These are phyloP conservation scores for Uria aalge DNA, from an alignment of 2,113 vertebrate genomes.

Conservation along the genomic window DNA sequence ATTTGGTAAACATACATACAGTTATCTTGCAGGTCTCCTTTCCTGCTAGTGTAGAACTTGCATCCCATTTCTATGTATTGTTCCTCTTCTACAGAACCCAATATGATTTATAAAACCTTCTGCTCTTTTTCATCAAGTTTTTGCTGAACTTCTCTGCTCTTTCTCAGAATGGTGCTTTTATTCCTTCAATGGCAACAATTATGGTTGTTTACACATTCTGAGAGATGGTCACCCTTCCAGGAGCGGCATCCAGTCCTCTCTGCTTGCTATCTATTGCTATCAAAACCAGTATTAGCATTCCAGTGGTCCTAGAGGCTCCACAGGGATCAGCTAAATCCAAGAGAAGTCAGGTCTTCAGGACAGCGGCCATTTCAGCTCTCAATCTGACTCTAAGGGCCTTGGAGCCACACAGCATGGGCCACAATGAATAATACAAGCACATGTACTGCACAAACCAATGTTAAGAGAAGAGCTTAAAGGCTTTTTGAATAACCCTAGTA, in stretches of 20 bases:
- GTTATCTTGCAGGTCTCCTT: not conserved
- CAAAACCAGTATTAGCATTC: not conserved
- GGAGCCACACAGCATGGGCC: not conserved
- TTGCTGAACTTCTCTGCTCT: not conserved
- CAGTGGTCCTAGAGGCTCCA: not conserved
- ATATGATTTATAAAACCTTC: not conserved
- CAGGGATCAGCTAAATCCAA: not conserved
- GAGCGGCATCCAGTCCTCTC: not conserved
- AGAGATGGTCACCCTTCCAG: not conserved
- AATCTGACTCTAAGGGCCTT: not conserved
- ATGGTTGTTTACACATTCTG: not conserved
- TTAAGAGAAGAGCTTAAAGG: not conserved
- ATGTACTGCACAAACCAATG: not conserved
- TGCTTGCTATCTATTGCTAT: not conserved
- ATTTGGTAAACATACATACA: not conserved
- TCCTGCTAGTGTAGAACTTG: not conserved
- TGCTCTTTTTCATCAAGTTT: not conserved
- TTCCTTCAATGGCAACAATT: not conserved
- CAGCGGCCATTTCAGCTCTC: not conserved
- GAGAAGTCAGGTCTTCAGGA: not conserved
- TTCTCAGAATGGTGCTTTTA: not conserved
- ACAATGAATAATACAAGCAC: not conserved
- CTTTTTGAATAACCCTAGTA: not conserved
- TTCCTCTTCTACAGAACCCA: not conserved
- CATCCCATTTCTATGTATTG: not conserved